Conservation (phyloP, 2,113 vertebrate species). For the Aix galericulata region DNA sequence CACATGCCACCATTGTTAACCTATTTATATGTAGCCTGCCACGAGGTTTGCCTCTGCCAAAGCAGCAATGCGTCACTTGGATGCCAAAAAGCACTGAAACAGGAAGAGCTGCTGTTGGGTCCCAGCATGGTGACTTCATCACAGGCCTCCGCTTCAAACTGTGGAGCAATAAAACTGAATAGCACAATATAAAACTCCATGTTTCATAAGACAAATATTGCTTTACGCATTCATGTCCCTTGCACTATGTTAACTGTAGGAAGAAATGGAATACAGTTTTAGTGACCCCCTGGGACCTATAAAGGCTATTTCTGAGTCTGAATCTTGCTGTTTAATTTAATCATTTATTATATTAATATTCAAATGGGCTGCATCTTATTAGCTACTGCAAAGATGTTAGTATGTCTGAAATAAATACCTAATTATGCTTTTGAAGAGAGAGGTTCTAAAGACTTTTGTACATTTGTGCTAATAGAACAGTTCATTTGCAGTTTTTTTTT, state of each 20-base stretch:
- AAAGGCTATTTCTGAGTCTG: conserved; percentile 89
- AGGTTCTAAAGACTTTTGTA: conserved; percentile 83
- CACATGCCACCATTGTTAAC: conserved; percentile 69
- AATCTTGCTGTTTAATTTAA: conserved; percentile 90
- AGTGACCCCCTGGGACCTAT: conserved; percentile 86
- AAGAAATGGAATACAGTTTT: conserved; percentile 84
- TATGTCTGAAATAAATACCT: conserved; percentile 87
- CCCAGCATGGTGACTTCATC: conserved; percentile 77
- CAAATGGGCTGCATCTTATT: conserved; percentile 89
- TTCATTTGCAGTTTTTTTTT: conserved; percentile 80
- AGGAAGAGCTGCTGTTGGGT: conserved; percentile 71
- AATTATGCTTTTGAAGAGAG: conserved; percentile 86
- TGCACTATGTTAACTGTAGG: conserved; percentile 82
- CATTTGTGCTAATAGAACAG: conserved; percentile 82
- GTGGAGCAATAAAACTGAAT: conserved; percentile 81
- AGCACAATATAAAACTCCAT: conserved; percentile 82
- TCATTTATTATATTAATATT: conserved; percentile 92
- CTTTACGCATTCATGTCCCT: conserved; percentile 80
- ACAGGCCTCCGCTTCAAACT: conserved; percentile 78
- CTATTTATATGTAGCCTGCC: conserved; percentile 49
- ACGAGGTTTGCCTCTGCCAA: conserved; percentile 57
- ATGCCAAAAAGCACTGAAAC: conserved; percentile 63
- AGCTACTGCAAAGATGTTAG: conserved; percentile 87
- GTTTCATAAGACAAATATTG: conserved; percentile 85
- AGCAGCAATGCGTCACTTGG: conserved; percentile 51